A percentile compares a stretch with the other conserved stretches of the same genome.
Conservation (phyloP, 2,888 invertebrate genomes). For the Lingula anatina region DNA sequence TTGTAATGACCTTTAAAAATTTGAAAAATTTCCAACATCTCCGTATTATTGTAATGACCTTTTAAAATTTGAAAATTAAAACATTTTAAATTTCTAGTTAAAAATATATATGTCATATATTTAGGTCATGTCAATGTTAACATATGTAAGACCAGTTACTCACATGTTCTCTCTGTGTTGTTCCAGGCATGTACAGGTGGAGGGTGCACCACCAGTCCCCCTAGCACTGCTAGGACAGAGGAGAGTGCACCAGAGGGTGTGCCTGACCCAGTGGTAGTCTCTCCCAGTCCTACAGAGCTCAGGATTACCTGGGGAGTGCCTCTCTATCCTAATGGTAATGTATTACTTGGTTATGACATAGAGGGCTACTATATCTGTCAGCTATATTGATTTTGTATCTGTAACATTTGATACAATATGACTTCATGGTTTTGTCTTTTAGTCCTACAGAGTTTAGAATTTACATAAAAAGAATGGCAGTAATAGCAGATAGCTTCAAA, state of each 20-base stretch:
- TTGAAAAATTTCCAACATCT: no score
- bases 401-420: not conserved
- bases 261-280: slow-evolving; percentile 29
- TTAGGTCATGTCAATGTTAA: no score
- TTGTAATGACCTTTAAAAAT: no score
- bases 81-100: no score
- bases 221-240: slow-evolving; percentile 31
- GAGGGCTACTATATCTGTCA: not conserved
- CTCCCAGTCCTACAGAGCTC: slow-evolving; percentile 36
- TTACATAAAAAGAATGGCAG: no score
- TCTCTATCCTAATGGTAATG: slow-evolving; percentile 42
- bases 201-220: slow-evolving; percentile 42
- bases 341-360: not conserved
- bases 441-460: no score
- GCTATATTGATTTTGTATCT: not conserved
- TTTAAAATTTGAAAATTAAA: no score
- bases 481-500: no score
- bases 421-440: not conserved
- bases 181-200: slow-evolving; percentile 49
- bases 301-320: slow-evolving; percentile 39
- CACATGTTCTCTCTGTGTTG: no score
- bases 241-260: slow-evolving; percentile 46
- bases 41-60: no score
- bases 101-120: no score
- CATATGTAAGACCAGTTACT: no score